phyloP scores from a whole-genome alignment of 2,113 vertebrate species.

The Lates calcarifer region DNA sequence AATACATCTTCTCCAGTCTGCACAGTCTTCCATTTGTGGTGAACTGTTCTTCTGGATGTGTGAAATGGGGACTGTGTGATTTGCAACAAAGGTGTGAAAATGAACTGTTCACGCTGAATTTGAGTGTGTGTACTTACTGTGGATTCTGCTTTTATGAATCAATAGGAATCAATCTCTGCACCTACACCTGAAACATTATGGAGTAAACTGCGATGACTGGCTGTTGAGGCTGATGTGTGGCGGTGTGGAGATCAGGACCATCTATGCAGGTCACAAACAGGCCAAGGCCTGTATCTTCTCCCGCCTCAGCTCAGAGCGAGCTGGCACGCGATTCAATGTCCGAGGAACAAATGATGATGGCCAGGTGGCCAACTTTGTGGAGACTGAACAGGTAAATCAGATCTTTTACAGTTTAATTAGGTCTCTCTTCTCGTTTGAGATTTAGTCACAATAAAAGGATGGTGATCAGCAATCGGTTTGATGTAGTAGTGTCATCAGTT shows the following conservation, averaged over 20 bases:
- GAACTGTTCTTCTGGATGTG: not conserved
- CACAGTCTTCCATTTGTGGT: not conserved
- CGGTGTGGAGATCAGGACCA: constrained; percentile 96
- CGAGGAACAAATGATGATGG: constrained; percentile 97
- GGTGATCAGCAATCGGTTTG: not conserved
- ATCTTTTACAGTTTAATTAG: not conserved
- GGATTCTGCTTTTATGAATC: constrained; percentile 3
- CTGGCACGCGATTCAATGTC: constrained; percentile 97
- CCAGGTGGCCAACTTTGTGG: constrained; percentile 98
- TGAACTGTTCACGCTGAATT: constrained; percentile 1
- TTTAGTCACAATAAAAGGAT: not conserved
- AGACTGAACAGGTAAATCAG: constrained; percentile 93
- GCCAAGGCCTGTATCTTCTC: constrained; percentile 98
- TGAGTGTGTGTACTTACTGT: constrained; percentile 4
- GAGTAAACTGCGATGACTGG: constrained; percentile 98
- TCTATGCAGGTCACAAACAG: constrained; percentile 98
- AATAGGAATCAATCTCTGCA: constrained; percentile 97
- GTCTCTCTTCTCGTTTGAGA: not conserved
- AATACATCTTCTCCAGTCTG: not conserved
- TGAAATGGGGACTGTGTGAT: constrained; percentile 11
- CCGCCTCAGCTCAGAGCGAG: constrained; percentile 95
- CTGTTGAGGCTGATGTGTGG: constrained; percentile 96
- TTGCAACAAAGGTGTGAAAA: constrained; percentile 33
- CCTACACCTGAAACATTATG: constrained; percentile 96
- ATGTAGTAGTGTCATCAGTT: not conserved